Evolutionary conservation across 2,888 invertebrate genomes (phyloP).

Genomic region (Pseudococcus jackbeardsleyi): DNA sequence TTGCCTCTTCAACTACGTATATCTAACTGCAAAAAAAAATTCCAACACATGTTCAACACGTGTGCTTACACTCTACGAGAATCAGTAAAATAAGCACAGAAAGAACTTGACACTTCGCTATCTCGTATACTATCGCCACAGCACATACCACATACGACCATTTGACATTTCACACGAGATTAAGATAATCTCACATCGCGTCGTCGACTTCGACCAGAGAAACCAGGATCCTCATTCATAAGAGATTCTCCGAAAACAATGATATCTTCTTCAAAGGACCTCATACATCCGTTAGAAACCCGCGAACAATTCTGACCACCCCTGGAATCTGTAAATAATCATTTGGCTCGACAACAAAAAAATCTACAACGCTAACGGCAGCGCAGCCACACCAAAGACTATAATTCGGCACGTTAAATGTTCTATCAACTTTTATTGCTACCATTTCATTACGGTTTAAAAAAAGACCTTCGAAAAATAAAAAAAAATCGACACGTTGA

Average conservation of each 20-base stretch:
- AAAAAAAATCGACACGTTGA: neutral
- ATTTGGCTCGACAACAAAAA: slow-evolving; percentile 1
- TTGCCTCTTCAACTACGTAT: neutral
- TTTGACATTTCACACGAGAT: too few relatives aligned
- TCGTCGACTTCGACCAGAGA: too few relatives aligned
- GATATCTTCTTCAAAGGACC: too few relatives aligned
- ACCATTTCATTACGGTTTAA: neutral
- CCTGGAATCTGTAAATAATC: slow-evolving; percentile 14
- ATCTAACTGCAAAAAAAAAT: neutral
- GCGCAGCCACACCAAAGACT: neutral
- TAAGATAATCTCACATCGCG: too few relatives aligned
- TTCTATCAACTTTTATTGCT: neutral
- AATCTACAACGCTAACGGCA: neutral
- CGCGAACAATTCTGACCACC: neutral
- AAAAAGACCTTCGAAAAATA: neutral
- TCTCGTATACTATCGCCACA: too few relatives aligned
- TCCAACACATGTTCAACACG: neutral
- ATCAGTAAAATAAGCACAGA: too few relatives aligned
- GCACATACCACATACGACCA: too few relatives aligned
- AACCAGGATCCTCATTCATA: too few relatives aligned
- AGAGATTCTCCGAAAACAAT: too few relatives aligned
- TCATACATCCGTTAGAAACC: neutral
- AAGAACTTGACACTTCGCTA: too few relatives aligned
- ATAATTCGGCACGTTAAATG: neutral
- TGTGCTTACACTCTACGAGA: neutral